Evolutionary conservation across 2,113 vertebrate genomes (phyloP), one percentile per base, ranked within the genome.

Genomic region (Carassius carassius): DNA sequence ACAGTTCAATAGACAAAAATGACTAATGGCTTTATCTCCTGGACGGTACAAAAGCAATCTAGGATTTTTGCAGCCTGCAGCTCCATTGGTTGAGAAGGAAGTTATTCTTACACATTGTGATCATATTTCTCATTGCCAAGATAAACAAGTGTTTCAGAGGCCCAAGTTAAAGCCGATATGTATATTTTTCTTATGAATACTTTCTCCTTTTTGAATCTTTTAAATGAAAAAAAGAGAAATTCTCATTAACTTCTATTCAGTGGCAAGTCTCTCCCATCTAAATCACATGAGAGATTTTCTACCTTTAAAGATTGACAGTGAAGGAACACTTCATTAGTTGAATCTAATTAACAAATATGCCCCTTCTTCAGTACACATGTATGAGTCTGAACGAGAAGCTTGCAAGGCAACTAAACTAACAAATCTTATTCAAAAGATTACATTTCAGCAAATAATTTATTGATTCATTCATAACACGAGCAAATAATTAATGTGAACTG

Each of bases 21-120:
- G 10, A 49, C 47, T 23, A 49, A 56, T 35, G 69, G 17, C 60
- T 44, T 56, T 49, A 32, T 80, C 70, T 73, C 21, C 19, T 47
- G 19, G 37, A 14, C 37, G 11, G 81, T 58, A 25, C 69, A 78
- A 72, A 56, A 37, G 73, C 78, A 84, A 62, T 11, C 23, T 35
- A 44, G 37, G 13, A 29, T 41, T 13, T 72, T 78, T 85, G 73
- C 8, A 82, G 54, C n/a, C 47, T 25, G 35, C 5, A 63, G 63
- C 70, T 56, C 54, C 11, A 29, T 32, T 54, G 77, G 69, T n/a
- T 72, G 62, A 78, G 56, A 62, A 35, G 41, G 35, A 58, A 65
- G n/a, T 74, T 32, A 37, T 76, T 86, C 60, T 78, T 49, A 84
- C 17, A 86, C n/a, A 44, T 32, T 17, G 70, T 25, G 37, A 63